Evolutionary conservation across 2,888 invertebrate species (phyloP), one percentile per base, ranked within the genome.

Genomic region (Calameuta pallipes): DNA sequence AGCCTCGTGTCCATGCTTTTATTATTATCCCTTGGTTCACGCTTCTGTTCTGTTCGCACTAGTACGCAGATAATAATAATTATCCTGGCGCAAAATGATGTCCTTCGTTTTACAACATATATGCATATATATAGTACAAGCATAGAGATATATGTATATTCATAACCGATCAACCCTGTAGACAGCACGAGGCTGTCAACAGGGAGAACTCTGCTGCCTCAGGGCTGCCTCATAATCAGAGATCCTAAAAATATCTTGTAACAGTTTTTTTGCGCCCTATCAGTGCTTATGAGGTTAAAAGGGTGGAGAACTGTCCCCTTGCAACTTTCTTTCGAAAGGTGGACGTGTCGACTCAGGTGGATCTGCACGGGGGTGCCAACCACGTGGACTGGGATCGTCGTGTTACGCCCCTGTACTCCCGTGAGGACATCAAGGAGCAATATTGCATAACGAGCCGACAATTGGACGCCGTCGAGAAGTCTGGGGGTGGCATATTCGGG

Each of bases 381-480:
- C 88, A 94, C 92, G 90, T 93, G 81, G 90, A 91, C 78, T 90
- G 89, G 90, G 88, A 90, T 73, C 88, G 91, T 68, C 90, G 93
- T 35, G 92, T 92, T 69, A 93, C 93, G 11, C 93, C 93, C 75
- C 92, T 96, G 87, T 98, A 98, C 93, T 97, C 97, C 81, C 96
- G 97, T 89, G 94, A 96, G 93, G 97, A 97, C 93, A 97, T 98
- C 92, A 94, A 97, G 86, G 98, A 98, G 91, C 98, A 98, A 92
- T 98, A 98, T 93, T 98, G 98, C 93, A 97, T 98, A 93, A 97
- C 96, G 91, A 96, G 96, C 92, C 95, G 97, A 90, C 97, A 97
- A 92, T 93, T 98, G 91, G 96, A 96, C 90, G 94, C 96, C 86
- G 94, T 97, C 88, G 97, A 97, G 88, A 93, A 87, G 90, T 92